Conservation (phyloP, 2,888 invertebrate genomes). For the Watsonalla cultraria region DNA sequence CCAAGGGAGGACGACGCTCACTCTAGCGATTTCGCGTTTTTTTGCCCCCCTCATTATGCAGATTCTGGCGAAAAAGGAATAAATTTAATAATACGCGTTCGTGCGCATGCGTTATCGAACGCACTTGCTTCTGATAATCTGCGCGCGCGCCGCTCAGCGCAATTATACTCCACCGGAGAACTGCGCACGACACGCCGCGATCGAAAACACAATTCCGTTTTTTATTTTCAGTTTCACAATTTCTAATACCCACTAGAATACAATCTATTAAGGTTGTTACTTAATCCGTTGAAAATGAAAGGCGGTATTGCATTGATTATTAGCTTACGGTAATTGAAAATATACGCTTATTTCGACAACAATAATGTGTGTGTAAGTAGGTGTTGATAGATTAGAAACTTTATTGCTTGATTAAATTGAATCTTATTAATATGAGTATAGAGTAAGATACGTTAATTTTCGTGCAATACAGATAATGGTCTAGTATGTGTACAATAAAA, state of each 20-base stretch:
- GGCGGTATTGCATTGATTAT: constrained; percentile 43
- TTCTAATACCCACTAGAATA: constrained; percentile 33
- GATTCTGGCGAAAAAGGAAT: constrained; percentile 77
- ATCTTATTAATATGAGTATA: not conserved
- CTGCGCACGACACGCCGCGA: constrained; percentile 20
- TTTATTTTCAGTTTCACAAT: constrained; percentile 57
- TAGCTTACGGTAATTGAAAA: constrained; percentile 60
- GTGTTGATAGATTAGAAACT: not conserved
- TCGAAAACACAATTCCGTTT: constrained; percentile 26
- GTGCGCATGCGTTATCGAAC: constrained; percentile 76
- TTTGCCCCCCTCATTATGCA: constrained; percentile 76
- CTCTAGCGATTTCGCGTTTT: constrained; percentile 72
- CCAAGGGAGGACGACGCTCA: constrained; percentile 64
- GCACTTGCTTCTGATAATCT: constrained; percentile 78
- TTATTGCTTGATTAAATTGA: not conserved
- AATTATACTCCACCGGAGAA: constrained; percentile 51
- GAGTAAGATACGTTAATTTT: not conserved
- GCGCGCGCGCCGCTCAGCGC: constrained; percentile 59
- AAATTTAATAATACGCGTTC: constrained; percentile 77
- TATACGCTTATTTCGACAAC: constrained; percentile 53
- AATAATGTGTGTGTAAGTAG: constrained; percentile 30
- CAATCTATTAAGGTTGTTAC: constrained; percentile 49
- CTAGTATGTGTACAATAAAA: no score
- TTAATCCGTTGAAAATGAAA: constrained; percentile 63
- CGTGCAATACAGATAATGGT: no score